Percentiles rank a stretch among this genome's conserved stretches.
Conservation (phyloP, 2,113 vertebrate species). For the Chitala chitala region DNA sequence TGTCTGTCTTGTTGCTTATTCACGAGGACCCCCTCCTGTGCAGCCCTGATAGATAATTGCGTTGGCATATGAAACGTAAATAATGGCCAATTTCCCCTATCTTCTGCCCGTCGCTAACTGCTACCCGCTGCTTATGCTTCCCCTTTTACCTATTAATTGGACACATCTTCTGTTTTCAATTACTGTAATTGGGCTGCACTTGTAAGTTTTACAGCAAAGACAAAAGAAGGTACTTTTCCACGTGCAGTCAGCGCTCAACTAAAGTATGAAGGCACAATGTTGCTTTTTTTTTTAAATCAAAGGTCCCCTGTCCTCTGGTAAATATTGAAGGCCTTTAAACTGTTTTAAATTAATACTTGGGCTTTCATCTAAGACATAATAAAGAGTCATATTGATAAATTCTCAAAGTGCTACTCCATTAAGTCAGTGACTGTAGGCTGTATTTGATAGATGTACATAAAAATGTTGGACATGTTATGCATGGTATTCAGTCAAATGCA, state of each 20-base stretch:
- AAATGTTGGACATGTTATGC: neutral
- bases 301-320: constrained; percentile 16
- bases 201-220: constrained; percentile 33
- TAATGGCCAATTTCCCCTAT: constrained; percentile 48
- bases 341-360: constrained; percentile 28
- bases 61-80: constrained; percentile 52
- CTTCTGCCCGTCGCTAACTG: constrained; percentile 28
- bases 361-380: constrained; percentile 25
- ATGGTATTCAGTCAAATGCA: neutral
- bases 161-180: constrained; percentile 49
- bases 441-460: constrained; percentile 18
- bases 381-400: constrained; percentile 28
- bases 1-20: constrained; percentile 41
- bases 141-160: constrained; percentile 42
- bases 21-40: constrained; percentile 38
- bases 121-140: constrained; percentile 19
- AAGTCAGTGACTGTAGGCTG: neutral
- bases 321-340: constrained; percentile 34
- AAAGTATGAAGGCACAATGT: constrained; percentile 20
- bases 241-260: constrained; percentile 28
- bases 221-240: constrained; percentile 37
- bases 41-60: constrained; percentile 43
- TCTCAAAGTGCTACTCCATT: constrained; percentile 30
- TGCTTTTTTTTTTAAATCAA: constrained; percentile 33
- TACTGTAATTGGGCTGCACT: constrained; percentile 50